These are phyloP conservation scores for Ochropacha duplaris DNA, from an alignment of 2,888 invertebrate genomes.

Conservation along the genomic window DNA sequence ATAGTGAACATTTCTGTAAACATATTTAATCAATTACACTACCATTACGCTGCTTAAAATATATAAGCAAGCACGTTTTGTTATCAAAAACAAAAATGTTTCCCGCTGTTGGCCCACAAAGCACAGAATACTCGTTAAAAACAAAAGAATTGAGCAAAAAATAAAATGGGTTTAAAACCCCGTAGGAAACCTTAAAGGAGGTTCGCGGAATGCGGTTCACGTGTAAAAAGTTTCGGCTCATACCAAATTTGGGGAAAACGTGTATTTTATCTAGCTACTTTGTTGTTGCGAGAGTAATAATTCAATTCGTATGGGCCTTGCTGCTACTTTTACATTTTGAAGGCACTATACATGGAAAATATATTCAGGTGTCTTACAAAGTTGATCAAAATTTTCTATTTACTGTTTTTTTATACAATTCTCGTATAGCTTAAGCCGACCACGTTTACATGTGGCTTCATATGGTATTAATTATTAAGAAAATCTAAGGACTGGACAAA, in stretches of 20 bases:
- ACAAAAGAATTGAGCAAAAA: constrained; percentile 19
- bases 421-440: no score
- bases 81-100: not conserved
- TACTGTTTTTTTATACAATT: no score
- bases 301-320: not conserved
- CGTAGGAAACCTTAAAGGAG: constrained; percentile 18
- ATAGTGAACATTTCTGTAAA: no score
- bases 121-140: constrained; percentile 21
- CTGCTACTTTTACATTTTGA: not conserved
- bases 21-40: no score
- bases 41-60: not conserved
- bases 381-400: no score
- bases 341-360: not conserved
- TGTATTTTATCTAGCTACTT: constrained; percentile 1
- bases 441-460: no score
- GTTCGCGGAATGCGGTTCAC: constrained; percentile 28
- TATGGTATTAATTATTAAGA: no score
- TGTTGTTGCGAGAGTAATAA: not conserved
- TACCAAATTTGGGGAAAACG: not conserved
- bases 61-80: not conserved
- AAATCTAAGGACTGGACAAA: no score
- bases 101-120: not conserved
- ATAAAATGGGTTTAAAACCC: constrained; percentile 25
- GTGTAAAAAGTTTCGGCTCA: constrained; percentile 21
- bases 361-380: no score